Evolutionary conservation across 2,888 invertebrate genomes (phyloP), one percentile per base, ranked within the genome.

Genomic region (Mimumesa dahlbomi): DNA sequence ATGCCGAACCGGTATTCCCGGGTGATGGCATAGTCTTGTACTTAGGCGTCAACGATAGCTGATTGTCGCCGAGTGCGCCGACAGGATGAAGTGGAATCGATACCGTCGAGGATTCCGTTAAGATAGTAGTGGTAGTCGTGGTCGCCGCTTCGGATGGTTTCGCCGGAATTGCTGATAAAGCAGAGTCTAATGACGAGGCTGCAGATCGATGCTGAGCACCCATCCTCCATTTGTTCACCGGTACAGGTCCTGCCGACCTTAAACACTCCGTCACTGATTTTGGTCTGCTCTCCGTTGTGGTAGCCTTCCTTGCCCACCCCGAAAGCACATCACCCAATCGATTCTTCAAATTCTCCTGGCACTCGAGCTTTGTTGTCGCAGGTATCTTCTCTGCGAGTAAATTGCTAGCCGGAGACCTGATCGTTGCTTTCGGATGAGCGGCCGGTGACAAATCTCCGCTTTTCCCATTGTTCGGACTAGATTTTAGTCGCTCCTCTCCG

Each of bases 1-100:
- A 83, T 59, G 83, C 43, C 86, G 90, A 49, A 90, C 81, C 68
- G 1, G 83, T 71, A 46, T 90, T 86, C 13, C 91, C 90, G 1
- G 92, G 91, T 3, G 91, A 91, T n/a, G 93, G 92, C 91, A 92
- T 91, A 0, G 92, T 92, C 83, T 91, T 92, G 81, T 91, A 92
- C 66, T 91, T 92, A 11, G 91, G 91, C 43, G 67, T 66, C 36
- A 89, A 49, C 14, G 81, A 77, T 19, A 84, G 79, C 34, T 86
- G 88, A 58, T 83, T 76, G 46, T 88, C 83, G 49, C 79, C 77
- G 21, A 85, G 75, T 2, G 85, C 83, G n/a, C 67, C 74, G 34
- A 43, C 19, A 0, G 90, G 88, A 40, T 90, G 89, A 18, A 92
- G 86, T 0, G 92, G 92, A 64, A 91, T 91, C 19, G 91, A 89